Conservation (phyloP, 2,113 vertebrate genomes). For the Bubo scandiacus region DNA sequence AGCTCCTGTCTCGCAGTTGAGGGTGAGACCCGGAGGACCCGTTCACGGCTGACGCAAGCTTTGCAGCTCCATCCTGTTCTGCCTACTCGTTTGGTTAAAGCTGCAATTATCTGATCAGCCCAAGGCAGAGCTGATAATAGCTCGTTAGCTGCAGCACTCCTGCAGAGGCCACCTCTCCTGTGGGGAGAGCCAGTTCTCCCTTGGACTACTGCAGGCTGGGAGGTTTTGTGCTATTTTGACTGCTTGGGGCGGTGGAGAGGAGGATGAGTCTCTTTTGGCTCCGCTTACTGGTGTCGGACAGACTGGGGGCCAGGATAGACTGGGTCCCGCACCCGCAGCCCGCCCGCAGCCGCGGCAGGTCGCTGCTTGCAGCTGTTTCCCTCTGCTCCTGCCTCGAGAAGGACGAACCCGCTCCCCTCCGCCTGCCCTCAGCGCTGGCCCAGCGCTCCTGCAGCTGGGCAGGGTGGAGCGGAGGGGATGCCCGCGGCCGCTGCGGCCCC, state of each 20-base stretch:
- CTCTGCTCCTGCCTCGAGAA: no score
- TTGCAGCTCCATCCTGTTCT: not conserved
- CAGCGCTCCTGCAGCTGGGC: no score
- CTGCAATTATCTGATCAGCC: not conserved
- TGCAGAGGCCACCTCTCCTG: not conserved
- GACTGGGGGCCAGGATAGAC: no score
- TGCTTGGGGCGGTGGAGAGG: not conserved
- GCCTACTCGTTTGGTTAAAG: not conserved
- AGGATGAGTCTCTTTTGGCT: not conserved
- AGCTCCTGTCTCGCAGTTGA: not conserved
- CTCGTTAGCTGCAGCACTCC: not conserved
- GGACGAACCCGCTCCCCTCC: no score
- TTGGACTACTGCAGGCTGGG: not conserved
- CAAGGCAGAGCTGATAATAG: not conserved
- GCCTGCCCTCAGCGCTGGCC: no score
- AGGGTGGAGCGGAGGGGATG: no score
- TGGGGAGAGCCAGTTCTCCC: no score
- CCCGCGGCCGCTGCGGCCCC: no score
- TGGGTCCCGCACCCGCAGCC: no score
- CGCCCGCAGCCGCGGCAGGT: no score
- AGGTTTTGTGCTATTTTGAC: not conserved
- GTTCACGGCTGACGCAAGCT: not conserved
- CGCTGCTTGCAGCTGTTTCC: no score
- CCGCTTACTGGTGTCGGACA: not conserved
- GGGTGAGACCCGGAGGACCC: not conserved